Conservation (phyloP, 2,797 vertebrate genomes). For the Ceryle rudis region DNA sequence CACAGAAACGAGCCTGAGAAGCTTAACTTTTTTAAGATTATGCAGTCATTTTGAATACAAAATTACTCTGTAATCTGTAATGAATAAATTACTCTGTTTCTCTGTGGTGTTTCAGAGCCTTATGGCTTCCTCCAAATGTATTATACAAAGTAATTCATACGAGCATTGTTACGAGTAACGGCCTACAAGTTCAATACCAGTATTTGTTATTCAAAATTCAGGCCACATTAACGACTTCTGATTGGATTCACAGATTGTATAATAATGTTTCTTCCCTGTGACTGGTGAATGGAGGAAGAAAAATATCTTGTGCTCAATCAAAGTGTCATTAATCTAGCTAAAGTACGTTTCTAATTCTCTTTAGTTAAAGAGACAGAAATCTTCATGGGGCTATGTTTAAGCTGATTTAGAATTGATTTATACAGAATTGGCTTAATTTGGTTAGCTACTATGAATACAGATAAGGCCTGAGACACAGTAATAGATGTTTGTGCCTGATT, state of each 20-base stretch:
- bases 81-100: not conserved
- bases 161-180: not conserved
- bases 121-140: not conserved
- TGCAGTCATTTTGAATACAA: not conserved
- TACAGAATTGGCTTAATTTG: not conserved
- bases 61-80: not conserved
- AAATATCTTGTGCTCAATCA: not conserved
- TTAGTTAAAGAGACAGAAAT: not conserved
- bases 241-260: not conserved
- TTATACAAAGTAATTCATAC: not conserved
- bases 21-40: not conserved
- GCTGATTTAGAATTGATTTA: not conserved
- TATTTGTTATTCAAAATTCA: constrained; percentile 2
- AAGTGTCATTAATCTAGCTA: not conserved
- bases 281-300: not conserved
- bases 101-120: not conserved
- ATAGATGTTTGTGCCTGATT: not conserved
- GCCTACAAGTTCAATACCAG: not conserved
- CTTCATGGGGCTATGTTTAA: not conserved
- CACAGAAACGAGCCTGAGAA: not conserved
- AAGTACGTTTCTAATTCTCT: not conserved
- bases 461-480: not conserved
- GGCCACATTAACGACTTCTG: not conserved
- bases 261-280: not conserved
- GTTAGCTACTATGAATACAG: not conserved